Base-by-base conservation (phyloP, 1,140 invertebrate species). In the Drosophila kikkawai region DNA sequence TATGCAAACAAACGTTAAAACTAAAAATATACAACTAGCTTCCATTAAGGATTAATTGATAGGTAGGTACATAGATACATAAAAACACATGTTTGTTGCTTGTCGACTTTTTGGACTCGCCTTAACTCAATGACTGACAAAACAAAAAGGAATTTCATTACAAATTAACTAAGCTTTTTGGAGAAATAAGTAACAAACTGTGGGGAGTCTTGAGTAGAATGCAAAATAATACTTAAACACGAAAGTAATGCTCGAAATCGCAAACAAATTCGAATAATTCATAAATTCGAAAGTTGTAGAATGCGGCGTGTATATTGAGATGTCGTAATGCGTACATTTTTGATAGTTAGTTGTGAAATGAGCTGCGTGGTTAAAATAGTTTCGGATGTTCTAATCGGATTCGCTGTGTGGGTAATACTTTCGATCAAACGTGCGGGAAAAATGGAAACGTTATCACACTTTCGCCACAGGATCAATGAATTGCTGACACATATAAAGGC, bases 261-360 rank as follows among this genome's bases (percentile, higher is more conserved):
- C 34, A 39, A 55, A 58, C 41, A 70, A 87, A 80, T 86, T 86
- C 63, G 67, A 82, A 80, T 41, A 76, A 55, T 15, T 37, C 63
- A 44, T 87, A 86, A 87, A 86, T 87, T 87, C 83, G 79, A 86
- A 82, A 42, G 57, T 37, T 65, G 48, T 36, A 45, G 8, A 50
- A 53, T 42, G 32, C 56, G 29, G 32, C 29, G 32, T 48, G 19
- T 37, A 29, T 60, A 70, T 64, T 29, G 56, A 67, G 34, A 56
- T 56, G 53, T 11, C 36, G 41, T 50, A 36, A 55, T 68, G 66
- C 60, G 58, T 47, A 73, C 13, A 55, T 22, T 67, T 57, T 48
- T 8, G 3, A 4, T 48, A 48, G 47, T 44, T 41, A 36, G 26
- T 57, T 13, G 17, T 58, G 37, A n/a, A 53, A 65, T 56, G 15